A percentile compares a stretch with the other conserved stretches of the same genome.
Conservation (phyloP, 2,113 vertebrate species). For the Onychorhynchus coronatus region DNA sequence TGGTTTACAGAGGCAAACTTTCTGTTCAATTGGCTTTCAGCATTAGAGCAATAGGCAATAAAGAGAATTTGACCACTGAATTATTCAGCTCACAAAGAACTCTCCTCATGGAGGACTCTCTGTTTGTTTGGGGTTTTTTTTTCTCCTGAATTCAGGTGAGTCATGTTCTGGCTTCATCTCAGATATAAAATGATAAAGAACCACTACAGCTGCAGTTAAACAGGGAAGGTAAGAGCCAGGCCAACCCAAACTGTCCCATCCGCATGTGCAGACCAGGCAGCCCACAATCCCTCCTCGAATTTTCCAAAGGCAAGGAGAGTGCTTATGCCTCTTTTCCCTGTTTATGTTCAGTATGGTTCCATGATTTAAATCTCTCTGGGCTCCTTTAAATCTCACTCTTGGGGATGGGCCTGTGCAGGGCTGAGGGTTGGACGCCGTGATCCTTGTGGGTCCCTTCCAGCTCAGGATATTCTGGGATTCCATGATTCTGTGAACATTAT, state of each 20-base stretch:
- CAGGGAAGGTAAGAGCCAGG: background rate
- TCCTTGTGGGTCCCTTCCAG: background rate
- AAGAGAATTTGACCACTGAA: background rate
- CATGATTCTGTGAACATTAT: background rate
- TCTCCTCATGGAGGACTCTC: background rate
- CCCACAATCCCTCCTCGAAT: background rate
- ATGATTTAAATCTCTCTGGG: background rate
- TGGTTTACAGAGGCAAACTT: constrained; percentile 4
- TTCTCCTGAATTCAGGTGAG: background rate
- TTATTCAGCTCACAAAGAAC: background rate
- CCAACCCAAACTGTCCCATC: no score
- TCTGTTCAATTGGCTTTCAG: constrained; percentile 9
- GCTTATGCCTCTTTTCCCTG: background rate
- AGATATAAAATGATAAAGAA: background rate
- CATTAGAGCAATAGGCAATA: background rate
- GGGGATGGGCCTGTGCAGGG: background rate
- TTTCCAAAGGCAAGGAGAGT: background rate
- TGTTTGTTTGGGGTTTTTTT: background rate
- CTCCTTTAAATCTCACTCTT: background rate
- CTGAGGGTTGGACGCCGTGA: background rate
- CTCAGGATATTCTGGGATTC: background rate
- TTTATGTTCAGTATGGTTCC: background rate
- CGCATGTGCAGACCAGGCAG: background rate
- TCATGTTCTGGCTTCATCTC: background rate
- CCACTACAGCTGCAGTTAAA: background rate